phyloP scores from a whole-genome alignment of 2,797 vertebrate species.

The Holocentrus rufus region DNA sequence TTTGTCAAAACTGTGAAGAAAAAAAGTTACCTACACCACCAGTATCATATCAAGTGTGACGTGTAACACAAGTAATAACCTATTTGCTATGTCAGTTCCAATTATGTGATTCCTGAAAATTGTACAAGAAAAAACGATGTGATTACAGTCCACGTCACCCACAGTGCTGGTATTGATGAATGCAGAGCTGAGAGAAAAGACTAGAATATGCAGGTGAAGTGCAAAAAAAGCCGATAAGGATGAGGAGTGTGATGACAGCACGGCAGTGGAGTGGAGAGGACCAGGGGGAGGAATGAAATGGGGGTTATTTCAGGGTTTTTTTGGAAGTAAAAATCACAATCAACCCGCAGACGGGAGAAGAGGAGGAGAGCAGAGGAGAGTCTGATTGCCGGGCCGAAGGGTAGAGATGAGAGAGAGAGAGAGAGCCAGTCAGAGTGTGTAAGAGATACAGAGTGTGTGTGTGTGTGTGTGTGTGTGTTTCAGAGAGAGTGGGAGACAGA shows the following conservation, averaged over 20 bases:
- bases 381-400: background rate
- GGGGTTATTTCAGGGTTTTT: constrained; percentile 15
- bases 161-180: constrained; percentile 1
- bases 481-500: background rate
- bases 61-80: too few relatives aligned
- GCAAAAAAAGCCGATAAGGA: constrained; percentile 27
- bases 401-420: background rate
- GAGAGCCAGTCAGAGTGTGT: background rate
- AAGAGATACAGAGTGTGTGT: background rate
- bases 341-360: background rate
- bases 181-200: background rate
- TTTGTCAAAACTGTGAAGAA: too few relatives aligned
- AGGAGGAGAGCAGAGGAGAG: background rate
- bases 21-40: too few relatives aligned
- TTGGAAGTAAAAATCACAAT: constrained; percentile 24
- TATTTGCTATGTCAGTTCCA: too few relatives aligned
- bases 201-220: constrained; percentile 32
- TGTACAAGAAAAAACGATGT: background rate
- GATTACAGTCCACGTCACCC: constrained; percentile 7
- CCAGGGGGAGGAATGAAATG: constrained; percentile 13
- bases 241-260: constrained; percentile 36
- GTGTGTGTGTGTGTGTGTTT: background rate
- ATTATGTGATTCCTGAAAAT: too few relatives aligned
- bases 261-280: constrained; percentile 35
- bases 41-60: too few relatives aligned